Evolutionary conservation across 2,113 vertebrate species (phyloP), one percentile per base, ranked within the genome.

Genomic region (Falcunculus frontatus): DNA sequence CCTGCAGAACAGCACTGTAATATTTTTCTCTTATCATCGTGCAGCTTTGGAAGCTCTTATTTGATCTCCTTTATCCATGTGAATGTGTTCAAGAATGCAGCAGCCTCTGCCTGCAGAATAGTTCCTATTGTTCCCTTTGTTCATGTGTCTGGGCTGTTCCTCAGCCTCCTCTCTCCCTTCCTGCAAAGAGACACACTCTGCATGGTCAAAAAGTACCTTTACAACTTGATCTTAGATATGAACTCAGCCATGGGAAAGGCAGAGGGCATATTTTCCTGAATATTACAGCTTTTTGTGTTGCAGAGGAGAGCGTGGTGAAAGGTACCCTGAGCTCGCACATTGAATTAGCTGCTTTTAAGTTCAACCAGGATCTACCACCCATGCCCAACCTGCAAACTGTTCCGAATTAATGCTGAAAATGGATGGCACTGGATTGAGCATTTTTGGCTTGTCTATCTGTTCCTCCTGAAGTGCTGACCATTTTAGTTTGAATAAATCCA

Each of bases 61-160:
- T 91, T 93, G 79, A 91, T 92, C 87, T 96, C 44, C 84, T 92
- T 95, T 94, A 92, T 87, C 87, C 87, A 52, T 42, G 75, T 55
- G 85, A 94, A 86, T 32, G 37, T 91, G 50, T 73, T 84, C 69
- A 79, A 91, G 89, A 91, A 86, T 8, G 17, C 55, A 89, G 79
- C 75, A 96, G 78, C 70, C 78, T 88, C 83, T 92, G 64, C 85
- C 69, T 85, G 83, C 78, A 96, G 80, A 95, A 95, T 73, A 63
- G 77, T 55, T 92, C 53, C 89, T 84, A 75, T 84, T 95, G 86
- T 93, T 91, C 70, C 75, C 63, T 92, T 96, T 95, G 81, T 93
- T 84, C n/a, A 0, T 20, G 35, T 3, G 6, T 74, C 84, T 76
- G 69, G 65, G 37, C 82, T 80, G 37, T 85, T 93, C 55, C 81